Evolutionary conservation across 2,888 invertebrate species (phyloP), one percentile per base, ranked within the genome.

Genomic region (Lasioglossum oenotherae): DNA sequence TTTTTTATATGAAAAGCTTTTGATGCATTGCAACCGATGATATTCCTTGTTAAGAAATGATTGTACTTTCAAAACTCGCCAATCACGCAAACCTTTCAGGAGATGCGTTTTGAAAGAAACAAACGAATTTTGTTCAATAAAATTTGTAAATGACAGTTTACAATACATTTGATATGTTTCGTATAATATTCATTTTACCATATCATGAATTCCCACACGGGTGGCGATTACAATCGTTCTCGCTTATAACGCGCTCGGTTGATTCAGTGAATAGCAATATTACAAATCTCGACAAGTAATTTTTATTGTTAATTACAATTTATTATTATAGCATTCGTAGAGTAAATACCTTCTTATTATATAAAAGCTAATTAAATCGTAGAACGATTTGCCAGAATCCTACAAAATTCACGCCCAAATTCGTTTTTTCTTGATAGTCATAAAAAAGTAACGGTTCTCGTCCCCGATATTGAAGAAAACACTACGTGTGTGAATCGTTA

Each of bases 251-350:
- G 57, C 16, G 23, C 44, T 74, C 27, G 35, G 71, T 78, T 27
- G 57, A 41, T 73, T 78, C 67, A n/a, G 67, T 44, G 12, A 85
- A 71, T 74, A 81, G 69, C 60, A 41, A 67, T 69, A 44, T 76
- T 41, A 76, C 31, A 82, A 79, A 78, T 84, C 74, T 74, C 81
- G 80, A 87, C 88, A 85, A 88, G 82, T 88, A 84, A 87, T 73
- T 84, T 89, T 89, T 89, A 89, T 89, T 89, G 74, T 90, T 89
- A 90, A 87, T 88, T 89, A 89, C 89, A 89, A 87, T 88, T 88
- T 88, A 76, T 84, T 82, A 78, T 86, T 76, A 87, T 88, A 89
- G 81, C 88, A 81, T 84, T 90, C 77, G 44, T 89, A 81, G 82
- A 84, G 81, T 89, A 89, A 82, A 86, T 89, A 86, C 78, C 75